Evolutionary conservation across 2,797 vertebrate species (phyloP), one percentile per base, ranked within the genome.

Genomic region (Macropodus opercularis): DNA sequence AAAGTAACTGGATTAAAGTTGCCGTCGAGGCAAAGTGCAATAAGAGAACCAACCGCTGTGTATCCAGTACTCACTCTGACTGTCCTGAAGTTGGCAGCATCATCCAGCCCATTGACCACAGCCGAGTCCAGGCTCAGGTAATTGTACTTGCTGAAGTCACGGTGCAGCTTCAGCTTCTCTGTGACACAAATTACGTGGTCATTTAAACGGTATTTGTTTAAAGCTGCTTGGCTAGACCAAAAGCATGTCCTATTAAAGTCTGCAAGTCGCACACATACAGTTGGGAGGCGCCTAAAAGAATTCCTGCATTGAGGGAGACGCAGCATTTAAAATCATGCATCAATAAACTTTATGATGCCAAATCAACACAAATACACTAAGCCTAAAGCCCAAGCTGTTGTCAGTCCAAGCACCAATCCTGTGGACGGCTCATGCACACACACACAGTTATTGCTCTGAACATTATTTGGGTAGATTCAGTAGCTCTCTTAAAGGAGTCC

Each of bases 91-190:
- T 94, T 96, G 48, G 95, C 90, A 2, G 97, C 95, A 32, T 99
- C 98, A 5, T 99, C 97, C 64, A 98, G 90, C 13, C 96, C 97
- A 4, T 93, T 95, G 56, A 98, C 96, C 40, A 51, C 91, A 8
- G 96, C 96, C 0, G 96, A 98, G 84, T 99, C 97, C 77, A 98
- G 92, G 66, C 96, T 95, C 77, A 99, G 88, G 85, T 99, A 99
- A 90, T 98, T 99, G 83, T 99, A 99, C 56, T 94, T 96, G 93
- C 94, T 97, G 89, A 97, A 94, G 83, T 99, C 98, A 6, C 92
- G 87, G 75, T 97, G 93, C 52, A 99, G 92, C 79, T 96, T 99
- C 60, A 99, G 93, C 48, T 94, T 95, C 79, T 88, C 98, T 99
- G 88, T 66, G 26, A 81, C 31, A 81, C 54, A 81, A 61, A 73